phyloP scores from a whole-genome alignment of 2,888 invertebrate genomes.

The Adelognathus sp. region DNA sequence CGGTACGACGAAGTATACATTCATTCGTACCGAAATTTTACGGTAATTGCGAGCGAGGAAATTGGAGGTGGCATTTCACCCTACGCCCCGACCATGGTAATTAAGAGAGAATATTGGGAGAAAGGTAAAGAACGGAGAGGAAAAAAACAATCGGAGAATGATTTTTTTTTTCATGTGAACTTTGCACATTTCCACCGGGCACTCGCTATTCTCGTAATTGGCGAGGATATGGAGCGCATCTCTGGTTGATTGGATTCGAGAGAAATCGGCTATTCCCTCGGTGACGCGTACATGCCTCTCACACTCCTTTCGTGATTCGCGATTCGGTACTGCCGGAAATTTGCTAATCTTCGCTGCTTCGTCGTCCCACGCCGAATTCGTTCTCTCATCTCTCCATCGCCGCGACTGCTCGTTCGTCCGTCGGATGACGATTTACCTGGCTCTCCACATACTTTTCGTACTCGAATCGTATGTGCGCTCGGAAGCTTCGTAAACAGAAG shows the following conservation, averaged over 20 bases:
- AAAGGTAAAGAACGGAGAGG: background rate
- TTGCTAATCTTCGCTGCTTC: constrained; percentile 42
- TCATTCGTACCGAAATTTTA: constrained; percentile 30
- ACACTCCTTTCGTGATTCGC: background rate
- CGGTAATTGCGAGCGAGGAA: constrained; percentile 18
- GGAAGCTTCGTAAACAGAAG: background rate
- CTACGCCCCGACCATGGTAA: background rate
- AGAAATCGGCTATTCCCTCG: constrained; percentile 17
- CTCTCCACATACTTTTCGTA: background rate
- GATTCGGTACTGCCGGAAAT: constrained; percentile 35
- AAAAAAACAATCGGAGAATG: constrained; percentile 10
- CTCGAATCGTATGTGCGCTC: background rate
- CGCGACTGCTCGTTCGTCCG: background rate
- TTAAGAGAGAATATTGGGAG: background rate
- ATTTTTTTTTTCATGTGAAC: background rate
- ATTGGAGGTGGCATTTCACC: background rate
- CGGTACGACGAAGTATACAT: no score
- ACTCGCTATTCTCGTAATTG: constrained; percentile 30
- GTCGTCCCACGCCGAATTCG: background rate
- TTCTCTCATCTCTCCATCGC: background rate
- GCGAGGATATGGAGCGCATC: constrained; percentile 33
- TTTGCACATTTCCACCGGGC: background rate
- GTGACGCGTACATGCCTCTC: background rate
- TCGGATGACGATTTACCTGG: constrained; percentile 34
- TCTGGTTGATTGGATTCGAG: constrained; percentile 45